A percentile compares a stretch with the other conserved stretches of the same genome.
phyloP scores from a whole-genome alignment of 2,797 vertebrate species.

The Nannoperca australis region DNA sequence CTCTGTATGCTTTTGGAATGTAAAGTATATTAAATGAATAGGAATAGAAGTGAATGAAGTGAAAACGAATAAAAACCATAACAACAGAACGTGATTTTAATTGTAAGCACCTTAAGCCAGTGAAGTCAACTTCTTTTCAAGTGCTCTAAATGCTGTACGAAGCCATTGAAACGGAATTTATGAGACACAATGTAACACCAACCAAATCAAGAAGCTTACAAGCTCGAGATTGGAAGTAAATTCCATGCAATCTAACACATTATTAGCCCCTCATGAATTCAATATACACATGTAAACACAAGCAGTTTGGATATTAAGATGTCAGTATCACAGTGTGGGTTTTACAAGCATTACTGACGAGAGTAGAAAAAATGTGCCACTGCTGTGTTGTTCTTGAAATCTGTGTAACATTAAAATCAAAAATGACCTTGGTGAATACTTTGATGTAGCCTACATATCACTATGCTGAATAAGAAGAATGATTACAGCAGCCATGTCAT shows the following conservation, averaged over 20 bases:
- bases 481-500: conserved; percentile 39
- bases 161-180: conserved; percentile 46
- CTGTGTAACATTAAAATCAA: conserved; percentile 26
- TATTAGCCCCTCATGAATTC: conserved; percentile 11
- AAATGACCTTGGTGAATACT: conserved; percentile 56
- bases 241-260: conserved; percentile 31
- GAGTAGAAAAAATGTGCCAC: conserved; percentile 5
- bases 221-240: conserved; percentile 11
- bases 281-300: conserved; percentile 10
- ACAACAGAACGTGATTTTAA: conserved; percentile 6
- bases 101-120: conserved; percentile 1
- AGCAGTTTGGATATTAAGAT: conserved; percentile 17
- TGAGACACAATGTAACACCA: conserved; percentile 10
- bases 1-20: conserved; percentile 2
- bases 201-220: conserved; percentile 27
- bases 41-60: neutral
- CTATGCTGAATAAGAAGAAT: conserved; percentile 40
- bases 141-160: conserved; percentile 4
- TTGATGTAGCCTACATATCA: conserved; percentile 45
- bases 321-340: conserved; percentile 9
- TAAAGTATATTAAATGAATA: neutral
- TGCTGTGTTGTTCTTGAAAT: conserved; percentile 29
- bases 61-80: neutral
- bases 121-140: neutral
- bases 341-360: neutral